Evolutionary conservation across 2,113 vertebrate genomes (phyloP).

Genomic region (Ceyx cyanopectus): DNA sequence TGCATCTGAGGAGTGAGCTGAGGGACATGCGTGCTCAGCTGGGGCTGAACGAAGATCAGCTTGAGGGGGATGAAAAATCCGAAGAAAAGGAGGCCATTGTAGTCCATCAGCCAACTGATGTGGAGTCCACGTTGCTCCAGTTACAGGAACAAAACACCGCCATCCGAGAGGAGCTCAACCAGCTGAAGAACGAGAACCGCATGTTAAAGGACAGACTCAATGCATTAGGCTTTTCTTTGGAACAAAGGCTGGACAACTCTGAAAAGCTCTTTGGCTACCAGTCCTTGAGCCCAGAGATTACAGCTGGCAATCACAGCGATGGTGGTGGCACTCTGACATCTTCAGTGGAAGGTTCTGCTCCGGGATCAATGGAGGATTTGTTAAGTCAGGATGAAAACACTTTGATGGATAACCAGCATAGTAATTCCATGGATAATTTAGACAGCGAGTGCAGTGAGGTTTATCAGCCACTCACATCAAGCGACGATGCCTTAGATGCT

Average conservation of each 20-base stretch:
- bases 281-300: conserved; percentile 87
- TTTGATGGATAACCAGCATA: conserved; percentile 87
- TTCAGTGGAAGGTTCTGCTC: conserved; percentile 93
- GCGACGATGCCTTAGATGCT: conserved; percentile 92
- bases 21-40: conserved; percentile 90
- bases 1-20: conserved; percentile 87
- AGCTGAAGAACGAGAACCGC: conserved; percentile 93
- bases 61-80: conserved; percentile 74
- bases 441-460: conserved; percentile 96
- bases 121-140: conserved; percentile 88
- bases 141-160: conserved; percentile 92
- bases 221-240: conserved; percentile 92
- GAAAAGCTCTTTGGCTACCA: conserved; percentile 90
- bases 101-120: conserved; percentile 84
- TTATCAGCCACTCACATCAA: conserved; percentile 93
- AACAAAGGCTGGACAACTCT: conserved; percentile 88
- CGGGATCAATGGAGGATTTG: conserved; percentile 93
- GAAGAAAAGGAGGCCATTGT: conserved; percentile 82
- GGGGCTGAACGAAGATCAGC: conserved; percentile 76
- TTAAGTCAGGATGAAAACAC: conserved; percentile 85
- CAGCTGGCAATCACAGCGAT: conserved; percentile 84
- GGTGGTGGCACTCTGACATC: conserved; percentile 88
- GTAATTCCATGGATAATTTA: conserved; percentile 92
- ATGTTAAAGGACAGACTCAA: conserved; percentile 95
- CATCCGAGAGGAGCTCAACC: conserved; percentile 90